Conservation (phyloP, 2,113 vertebrate species). For the Phoxinus phoxinus region DNA sequence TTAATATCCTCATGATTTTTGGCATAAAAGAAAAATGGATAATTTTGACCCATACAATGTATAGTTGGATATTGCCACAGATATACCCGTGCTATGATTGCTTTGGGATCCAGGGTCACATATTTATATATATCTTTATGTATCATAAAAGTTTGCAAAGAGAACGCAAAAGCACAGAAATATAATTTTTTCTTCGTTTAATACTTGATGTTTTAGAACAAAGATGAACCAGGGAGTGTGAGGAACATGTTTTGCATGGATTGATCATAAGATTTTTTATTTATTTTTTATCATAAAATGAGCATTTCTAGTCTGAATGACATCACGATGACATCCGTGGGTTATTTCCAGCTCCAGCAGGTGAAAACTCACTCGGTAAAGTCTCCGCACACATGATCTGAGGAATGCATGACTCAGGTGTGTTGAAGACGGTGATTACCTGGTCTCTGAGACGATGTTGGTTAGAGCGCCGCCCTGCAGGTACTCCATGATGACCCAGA, state of each 20-base stretch:
- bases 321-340: background rate
- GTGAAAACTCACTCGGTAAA: too few relatives aligned
- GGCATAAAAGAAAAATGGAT: too few relatives aligned
- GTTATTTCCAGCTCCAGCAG: too few relatives aligned
- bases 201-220: background rate
- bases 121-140: too few relatives aligned
- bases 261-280: background rate
- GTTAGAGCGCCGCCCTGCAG: conserved; percentile 94
- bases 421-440: conserved; percentile 61
- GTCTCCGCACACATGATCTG: background rate
- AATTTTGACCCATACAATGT: too few relatives aligned
- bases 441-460: conserved; percentile 89
- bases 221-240: background rate
- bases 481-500: conserved; percentile 97
- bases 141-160: too few relatives aligned
- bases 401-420: conserved; percentile 55
- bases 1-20: too few relatives aligned
- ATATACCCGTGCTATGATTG: too few relatives aligned
- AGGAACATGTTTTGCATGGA: background rate
- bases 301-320: background rate
- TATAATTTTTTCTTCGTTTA: background rate
- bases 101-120: too few relatives aligned
- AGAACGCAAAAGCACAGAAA: too few relatives aligned
- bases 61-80: too few relatives aligned
- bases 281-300: too few relatives aligned